phyloP scores from a whole-genome alignment of 2,888 invertebrate genomes.

The Polylopha cassiicola region DNA sequence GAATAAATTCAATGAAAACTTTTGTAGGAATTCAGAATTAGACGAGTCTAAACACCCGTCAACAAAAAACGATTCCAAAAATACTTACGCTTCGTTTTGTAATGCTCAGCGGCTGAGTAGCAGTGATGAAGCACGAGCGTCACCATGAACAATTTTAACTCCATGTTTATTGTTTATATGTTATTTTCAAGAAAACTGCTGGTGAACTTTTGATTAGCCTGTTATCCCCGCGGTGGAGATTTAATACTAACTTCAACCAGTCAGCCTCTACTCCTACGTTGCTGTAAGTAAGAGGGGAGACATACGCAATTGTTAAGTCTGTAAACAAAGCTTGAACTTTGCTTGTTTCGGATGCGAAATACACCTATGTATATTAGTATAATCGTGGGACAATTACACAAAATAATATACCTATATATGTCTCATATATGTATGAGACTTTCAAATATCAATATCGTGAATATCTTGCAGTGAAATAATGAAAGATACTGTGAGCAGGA shows the following conservation, averaged over 20 bases:
- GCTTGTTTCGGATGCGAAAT: slow-evolving; percentile 27
- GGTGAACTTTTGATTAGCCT: slow-evolving; percentile 6
- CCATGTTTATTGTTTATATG: slow-evolving; percentile 43
- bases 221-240: slow-evolving; percentile 42
- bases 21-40: slow-evolving; percentile 15
- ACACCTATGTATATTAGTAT: neutral
- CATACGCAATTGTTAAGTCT: slow-evolving; percentile 66
- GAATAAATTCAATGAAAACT: too few relatives aligned
- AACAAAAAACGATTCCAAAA: slow-evolving; percentile 31
- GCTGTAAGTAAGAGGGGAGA: slow-evolving; percentile 53
- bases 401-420: too few relatives aligned
- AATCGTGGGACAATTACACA: too few relatives aligned
- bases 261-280: slow-evolving; percentile 43
- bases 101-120: slow-evolving; percentile 53
- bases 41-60: slow-evolving; percentile 11
- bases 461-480: too few relatives aligned
- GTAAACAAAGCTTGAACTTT: slow-evolving; percentile 67
- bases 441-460: too few relatives aligned
- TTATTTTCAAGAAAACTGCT: slow-evolving; percentile 7
- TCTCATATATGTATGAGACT: too few relatives aligned
- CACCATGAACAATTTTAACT: slow-evolving; percentile 63
- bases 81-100: slow-evolving; percentile 69
- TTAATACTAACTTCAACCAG: slow-evolving; percentile 53
- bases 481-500: too few relatives aligned
- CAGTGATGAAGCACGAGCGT: slow-evolving; percentile 49